These are phyloP conservation scores for Parasteatoda tepidariorum DNA, from an alignment of 1,140 invertebrate genomes.

Conservation along the genomic window DNA sequence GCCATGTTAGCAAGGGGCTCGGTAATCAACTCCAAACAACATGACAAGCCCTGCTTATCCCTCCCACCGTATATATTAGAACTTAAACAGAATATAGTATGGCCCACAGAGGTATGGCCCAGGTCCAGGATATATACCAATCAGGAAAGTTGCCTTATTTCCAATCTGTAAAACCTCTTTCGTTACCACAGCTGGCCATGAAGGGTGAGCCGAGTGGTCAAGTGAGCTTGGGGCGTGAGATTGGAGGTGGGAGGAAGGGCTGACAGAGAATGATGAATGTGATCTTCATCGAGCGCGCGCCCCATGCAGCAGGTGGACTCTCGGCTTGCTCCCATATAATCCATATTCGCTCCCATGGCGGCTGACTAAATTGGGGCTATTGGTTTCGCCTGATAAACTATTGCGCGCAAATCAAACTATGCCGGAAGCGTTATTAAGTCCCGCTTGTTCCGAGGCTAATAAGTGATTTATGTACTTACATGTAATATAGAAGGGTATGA, in stretches of 20 bases:
- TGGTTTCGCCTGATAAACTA: slow-evolving; percentile 27
- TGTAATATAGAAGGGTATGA: too few species aligned
- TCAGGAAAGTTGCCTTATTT: slow-evolving; percentile 17
- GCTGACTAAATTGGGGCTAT: slow-evolving; percentile 18
- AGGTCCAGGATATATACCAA: slow-evolving; percentile 39
- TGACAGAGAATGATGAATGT: slow-evolving; percentile 43
- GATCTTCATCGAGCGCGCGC: slow-evolving; percentile 34
- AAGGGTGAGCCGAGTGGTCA: slow-evolving; percentile 35
- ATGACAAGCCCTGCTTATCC: slow-evolving; percentile 27
- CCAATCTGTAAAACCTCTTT: slow-evolving; percentile 48
- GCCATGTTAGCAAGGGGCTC: slow-evolving; percentile 18
- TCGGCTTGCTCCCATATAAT: slow-evolving; percentile 16
- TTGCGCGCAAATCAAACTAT: slow-evolving; percentile 23
- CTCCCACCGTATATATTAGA: slow-evolving; percentile 32
- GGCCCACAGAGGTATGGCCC: too few species aligned
- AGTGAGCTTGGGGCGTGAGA: slow-evolving; percentile 17
- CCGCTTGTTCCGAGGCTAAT: too few species aligned
- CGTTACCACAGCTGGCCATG: slow-evolving; percentile 24
- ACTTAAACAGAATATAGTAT: background rate
- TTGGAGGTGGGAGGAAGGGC: slow-evolving; percentile 19
- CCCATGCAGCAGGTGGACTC: background rate
- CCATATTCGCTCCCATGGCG: slow-evolving; percentile 20
- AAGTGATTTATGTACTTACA: too few species aligned
- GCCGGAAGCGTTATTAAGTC: slow-evolving; percentile 12
- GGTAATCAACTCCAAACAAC: slow-evolving; percentile 25